These are phyloP conservation scores for Lordiphosa collinella DNA, from an alignment of 1,140 invertebrate genomes.

Conservation along the genomic window DNA sequence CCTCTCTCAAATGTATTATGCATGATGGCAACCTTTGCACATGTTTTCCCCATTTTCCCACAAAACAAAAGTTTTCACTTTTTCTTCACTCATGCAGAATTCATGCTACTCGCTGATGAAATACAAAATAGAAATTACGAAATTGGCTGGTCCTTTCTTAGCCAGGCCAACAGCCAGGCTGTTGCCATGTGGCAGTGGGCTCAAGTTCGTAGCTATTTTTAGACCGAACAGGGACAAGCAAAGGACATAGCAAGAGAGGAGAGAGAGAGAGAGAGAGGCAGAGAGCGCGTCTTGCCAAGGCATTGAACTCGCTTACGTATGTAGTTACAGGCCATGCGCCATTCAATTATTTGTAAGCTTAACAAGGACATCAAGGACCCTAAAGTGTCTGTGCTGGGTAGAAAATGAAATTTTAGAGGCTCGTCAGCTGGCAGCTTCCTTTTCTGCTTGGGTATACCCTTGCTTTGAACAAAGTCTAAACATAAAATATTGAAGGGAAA, in stretches of 20 bases:
- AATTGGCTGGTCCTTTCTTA: conserved; percentile 23
- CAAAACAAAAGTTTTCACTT: not conserved
- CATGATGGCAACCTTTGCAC: conserved; percentile 38
- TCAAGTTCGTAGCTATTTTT: conserved; percentile 6
- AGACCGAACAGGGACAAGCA: not conserved
- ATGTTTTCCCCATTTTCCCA: conserved; percentile 8
- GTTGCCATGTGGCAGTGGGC: conserved; percentile 21
- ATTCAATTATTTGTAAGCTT: conserved; percentile 39
- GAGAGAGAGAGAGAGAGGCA: not conserved
- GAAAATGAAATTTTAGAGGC: conserved; percentile 57
- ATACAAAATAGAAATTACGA: conserved; percentile 3
- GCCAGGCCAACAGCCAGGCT: conserved; percentile 28
- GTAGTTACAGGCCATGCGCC: conserved; percentile 1
- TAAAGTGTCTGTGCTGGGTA: conserved; percentile 5
- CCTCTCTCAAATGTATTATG: conserved; percentile 33
- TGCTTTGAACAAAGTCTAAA: too few species aligned
- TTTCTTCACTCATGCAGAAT: conserved; percentile 30
- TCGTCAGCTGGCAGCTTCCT: conserved; percentile 22
- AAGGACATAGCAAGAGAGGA: not conserved
- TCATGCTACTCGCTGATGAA: conserved; percentile 25
- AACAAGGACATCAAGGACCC: conserved; percentile 24
- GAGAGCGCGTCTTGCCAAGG: not conserved
- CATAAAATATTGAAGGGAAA: too few species aligned
- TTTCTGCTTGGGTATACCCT: not conserved
- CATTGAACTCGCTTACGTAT: conserved; percentile 8